A percentile compares a stretch with the other conserved stretches of the same genome.
These are phyloP conservation scores for Bugula neritina DNA, from an alignment of 2,888 invertebrate species.

Conservation along the genomic window DNA sequence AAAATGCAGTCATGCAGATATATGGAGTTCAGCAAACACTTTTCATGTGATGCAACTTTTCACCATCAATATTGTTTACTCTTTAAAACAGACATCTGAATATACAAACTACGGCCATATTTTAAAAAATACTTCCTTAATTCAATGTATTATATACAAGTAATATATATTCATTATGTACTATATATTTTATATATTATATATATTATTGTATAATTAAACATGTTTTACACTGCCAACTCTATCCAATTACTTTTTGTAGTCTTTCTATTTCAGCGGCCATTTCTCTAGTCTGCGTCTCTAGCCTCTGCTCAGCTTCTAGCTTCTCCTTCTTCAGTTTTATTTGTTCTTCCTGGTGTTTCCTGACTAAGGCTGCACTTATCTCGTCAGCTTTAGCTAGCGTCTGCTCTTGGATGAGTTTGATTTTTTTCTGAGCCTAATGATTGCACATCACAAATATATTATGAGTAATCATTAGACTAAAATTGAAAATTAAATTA, in stretches of 20 bases:
- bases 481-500: too few species aligned
- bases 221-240: neutral
- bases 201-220: neutral
- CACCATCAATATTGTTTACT: too few species aligned
- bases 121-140: too few species aligned
- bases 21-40: too few species aligned
- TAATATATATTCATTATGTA: too few species aligned
- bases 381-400: slow-evolving; percentile 41
- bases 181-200: too few species aligned
- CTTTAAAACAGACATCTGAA: too few species aligned
- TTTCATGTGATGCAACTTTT: too few species aligned
- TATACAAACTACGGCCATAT: too few species aligned
- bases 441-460: neutral
- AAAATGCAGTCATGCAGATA: too few species aligned
- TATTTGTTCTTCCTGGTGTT: slow-evolving; percentile 40
- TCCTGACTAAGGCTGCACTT: slow-evolving; percentile 40
- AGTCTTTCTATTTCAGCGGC: slow-evolving; percentile 1
- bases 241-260: neutral
- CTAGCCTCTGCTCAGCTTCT: neutral
- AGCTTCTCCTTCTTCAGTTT: slow-evolving; percentile 7
- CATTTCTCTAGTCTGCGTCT: slow-evolving; percentile 9
- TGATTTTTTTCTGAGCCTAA: slow-evolving; percentile 35
- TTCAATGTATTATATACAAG: too few species aligned
- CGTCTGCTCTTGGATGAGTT: slow-evolving; percentile 41
- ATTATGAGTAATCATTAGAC: too few species aligned